Percentiles rank a stretch among this genome's conserved stretches.
Conservation (phyloP, 2,113 vertebrate species). For the Erpornis zantholeuca region DNA sequence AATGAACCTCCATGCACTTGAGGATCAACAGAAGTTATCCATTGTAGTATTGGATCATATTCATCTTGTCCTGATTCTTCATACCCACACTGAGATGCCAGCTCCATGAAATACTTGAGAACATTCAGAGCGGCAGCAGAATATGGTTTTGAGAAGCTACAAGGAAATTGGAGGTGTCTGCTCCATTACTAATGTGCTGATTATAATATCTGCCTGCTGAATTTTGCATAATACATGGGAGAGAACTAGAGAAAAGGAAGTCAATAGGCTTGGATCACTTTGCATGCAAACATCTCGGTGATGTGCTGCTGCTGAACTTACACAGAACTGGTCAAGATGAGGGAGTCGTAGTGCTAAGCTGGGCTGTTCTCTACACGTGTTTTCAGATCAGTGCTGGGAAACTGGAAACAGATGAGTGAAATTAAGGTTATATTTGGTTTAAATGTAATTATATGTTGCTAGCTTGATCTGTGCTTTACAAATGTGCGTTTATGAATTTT, state of each 20-base stretch:
- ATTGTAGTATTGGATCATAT: not conserved
- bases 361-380: not conserved
- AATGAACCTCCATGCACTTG: not conserved
- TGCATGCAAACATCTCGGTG: not conserved
- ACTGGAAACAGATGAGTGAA: not conserved
- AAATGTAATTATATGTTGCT: conserved; percentile 29
- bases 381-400: not conserved
- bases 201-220: conserved; percentile 15
- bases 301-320: not conserved
- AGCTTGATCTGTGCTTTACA: conserved; percentile 41
- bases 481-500: conserved; percentile 55
- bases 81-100: rapidly evolving
- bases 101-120: not conserved
- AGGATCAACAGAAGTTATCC: not conserved
- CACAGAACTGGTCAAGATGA: not conserved
- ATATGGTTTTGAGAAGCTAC: not conserved
- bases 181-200: not conserved
- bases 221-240: conserved; percentile 41
- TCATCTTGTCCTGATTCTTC: not conserved
- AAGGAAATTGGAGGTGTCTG: not conserved
- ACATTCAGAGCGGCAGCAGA: not conserved
- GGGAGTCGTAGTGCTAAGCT: not conserved
- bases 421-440: conserved; percentile 26
- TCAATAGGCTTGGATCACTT: not conserved
- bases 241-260: not conserved